These are phyloP conservation scores for Nomada ruficornis DNA, from an alignment of 2,888 invertebrate species.

Conservation along the genomic window DNA sequence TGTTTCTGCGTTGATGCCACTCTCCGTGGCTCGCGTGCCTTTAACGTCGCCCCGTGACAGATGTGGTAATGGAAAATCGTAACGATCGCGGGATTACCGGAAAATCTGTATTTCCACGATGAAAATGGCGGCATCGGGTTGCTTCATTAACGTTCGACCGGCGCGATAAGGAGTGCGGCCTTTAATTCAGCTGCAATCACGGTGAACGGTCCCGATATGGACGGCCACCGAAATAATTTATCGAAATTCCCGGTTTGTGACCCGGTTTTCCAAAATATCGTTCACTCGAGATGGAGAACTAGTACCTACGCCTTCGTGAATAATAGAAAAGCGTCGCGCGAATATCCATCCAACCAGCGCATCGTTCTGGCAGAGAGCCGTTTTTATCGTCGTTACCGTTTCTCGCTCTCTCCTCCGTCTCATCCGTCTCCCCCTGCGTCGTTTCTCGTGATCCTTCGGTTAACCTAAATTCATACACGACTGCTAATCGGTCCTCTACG, in stretches of 20 bases:
- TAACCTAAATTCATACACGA: constrained; percentile 70
- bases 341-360: constrained; percentile 51
- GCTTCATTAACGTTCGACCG: too few relatives aligned
- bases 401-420: constrained; percentile 10
- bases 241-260: constrained; percentile 51
- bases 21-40: constrained; percentile 50
- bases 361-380: constrained; percentile 18
- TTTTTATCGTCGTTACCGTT: constrained; percentile 54
- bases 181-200: constrained; percentile 4
- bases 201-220: not conserved
- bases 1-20: constrained; percentile 73
- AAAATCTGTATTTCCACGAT: not conserved
- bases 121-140: too few relatives aligned
- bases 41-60: constrained; percentile 15
- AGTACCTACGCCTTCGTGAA: constrained; percentile 51
- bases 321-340: constrained; percentile 56
- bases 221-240: constrained; percentile 24
- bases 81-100: not conserved
- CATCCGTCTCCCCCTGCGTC: constrained; percentile 35
- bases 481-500: constrained; percentile 62
- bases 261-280: constrained; percentile 60
- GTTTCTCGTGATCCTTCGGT: constrained; percentile 66
- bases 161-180: not conserved
- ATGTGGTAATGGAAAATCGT: not conserved
- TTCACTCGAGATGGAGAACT: constrained; percentile 28